Evolutionary conservation across 2,888 invertebrate genomes (phyloP).

Genomic region (Steinernema carpocapsae): DNA sequence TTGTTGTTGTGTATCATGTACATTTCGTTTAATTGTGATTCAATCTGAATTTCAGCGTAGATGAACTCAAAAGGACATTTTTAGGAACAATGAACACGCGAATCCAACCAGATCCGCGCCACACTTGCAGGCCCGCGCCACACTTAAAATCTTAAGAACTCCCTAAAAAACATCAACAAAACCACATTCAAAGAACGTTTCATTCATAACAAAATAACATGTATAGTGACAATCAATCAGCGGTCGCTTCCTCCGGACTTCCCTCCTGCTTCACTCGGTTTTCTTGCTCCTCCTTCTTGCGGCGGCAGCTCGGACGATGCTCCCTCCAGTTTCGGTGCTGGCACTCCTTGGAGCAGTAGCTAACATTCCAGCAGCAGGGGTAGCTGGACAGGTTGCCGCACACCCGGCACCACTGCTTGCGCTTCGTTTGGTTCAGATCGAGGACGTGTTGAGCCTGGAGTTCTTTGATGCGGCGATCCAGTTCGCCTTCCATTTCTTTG

Average conservation of each 20-base stretch:
- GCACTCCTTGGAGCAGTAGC: slow-evolving; percentile 6
- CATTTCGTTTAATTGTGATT: not conserved
- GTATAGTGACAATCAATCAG: no score
- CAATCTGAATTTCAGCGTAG: not conserved
- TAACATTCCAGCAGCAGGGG: slow-evolving; percentile 26
- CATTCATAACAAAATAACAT: no score
- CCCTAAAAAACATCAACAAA: no score
- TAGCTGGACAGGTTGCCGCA: not conserved
- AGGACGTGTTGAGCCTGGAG: not conserved
- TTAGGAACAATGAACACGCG: no score
- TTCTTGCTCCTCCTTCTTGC: not conserved
- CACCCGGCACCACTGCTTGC: not conserved
- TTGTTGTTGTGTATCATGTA: slow-evolving; percentile 37
- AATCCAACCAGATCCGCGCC: no score
- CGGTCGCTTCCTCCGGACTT: no score
- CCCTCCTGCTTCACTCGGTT: no score
- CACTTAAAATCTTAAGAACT: no score
- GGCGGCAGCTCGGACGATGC: slow-evolving; percentile 4
- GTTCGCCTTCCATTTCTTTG: not conserved
- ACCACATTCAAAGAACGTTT: no score
- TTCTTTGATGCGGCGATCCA: not conserved
- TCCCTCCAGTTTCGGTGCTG: not conserved
- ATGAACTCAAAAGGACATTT: no score
- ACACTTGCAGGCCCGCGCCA: no score
- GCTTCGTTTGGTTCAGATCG: not conserved